Percentiles rank a stretch among this genome's conserved stretches.
These are phyloP conservation scores for Lasioglossum marginatum DNA, from an alignment of 2,888 invertebrate genomes.

Conservation along the genomic window DNA sequence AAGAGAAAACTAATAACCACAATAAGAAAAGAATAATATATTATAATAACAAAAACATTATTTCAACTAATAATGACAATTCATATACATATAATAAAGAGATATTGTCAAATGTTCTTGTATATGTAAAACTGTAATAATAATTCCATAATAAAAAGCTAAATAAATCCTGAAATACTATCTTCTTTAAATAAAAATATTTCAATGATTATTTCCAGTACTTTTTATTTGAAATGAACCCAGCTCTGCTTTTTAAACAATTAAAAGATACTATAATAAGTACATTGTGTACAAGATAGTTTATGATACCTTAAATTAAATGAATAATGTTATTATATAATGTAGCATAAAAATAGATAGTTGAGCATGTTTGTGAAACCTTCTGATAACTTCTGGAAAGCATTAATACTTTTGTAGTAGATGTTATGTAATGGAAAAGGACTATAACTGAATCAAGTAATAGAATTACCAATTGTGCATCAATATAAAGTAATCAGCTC, in stretches of 20 bases:
- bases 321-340: constrained; percentile 18
- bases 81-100: too few species aligned
- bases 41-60: background rate
- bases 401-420: constrained; percentile 23
- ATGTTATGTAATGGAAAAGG: constrained; percentile 26
- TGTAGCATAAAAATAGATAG: constrained; percentile 12
- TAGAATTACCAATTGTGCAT: constrained; percentile 2
- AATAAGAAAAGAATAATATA: background rate
- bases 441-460: constrained; percentile 1
- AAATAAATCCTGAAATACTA: background rate
- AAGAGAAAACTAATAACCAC: background rate
- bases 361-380: constrained; percentile 24
- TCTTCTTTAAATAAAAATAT: background rate
- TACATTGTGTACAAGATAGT: background rate
- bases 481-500: background rate
- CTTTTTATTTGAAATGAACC: background rate
- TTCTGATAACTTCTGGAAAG: background rate
- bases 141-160: too few species aligned
- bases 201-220: background rate
- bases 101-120: background rate
- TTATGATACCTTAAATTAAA: background rate
- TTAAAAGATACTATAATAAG: background rate
- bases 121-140: too few species aligned
- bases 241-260: background rate
- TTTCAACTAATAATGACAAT: too few species aligned